Evolutionary conservation across 2,113 vertebrate genomes (phyloP), one percentile per base, ranked within the genome.

Genomic region (Hepsetus odoe): DNA sequence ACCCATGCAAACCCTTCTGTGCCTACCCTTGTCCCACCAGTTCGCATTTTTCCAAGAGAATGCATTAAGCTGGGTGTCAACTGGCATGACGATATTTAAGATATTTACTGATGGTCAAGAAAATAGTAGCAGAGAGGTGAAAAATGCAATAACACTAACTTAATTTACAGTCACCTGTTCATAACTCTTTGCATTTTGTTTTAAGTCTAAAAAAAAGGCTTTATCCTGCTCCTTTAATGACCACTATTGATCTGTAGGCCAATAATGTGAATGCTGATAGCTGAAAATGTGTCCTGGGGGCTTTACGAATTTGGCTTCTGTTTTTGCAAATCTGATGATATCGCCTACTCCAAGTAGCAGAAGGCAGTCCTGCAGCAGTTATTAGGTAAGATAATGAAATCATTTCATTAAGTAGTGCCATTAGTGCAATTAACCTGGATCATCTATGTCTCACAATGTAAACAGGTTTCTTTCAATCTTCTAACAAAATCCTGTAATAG

Each of bases 21-120:
- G 68, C 72, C 55, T 69, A 56, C 69, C 79, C 32, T 73, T 56
- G 77, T 82, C 53, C 80, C 82, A 35, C 30, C 33, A 44, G 51
- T 20, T 69, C 30, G 32, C n/a, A 22, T 62, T 46, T 20, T 51
- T 11, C 0, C 18, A 24, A 9, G 42, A n/a, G 24, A 20, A 30
- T 38, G 14, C 35, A 44, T 58, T 59, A 20, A 20, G 14, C 13
- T 58, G 26, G 9, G 18, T 40, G 30, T n/a, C 55, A n/a, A 56
- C 24, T 6, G 2, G 24, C 12, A 32, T 22, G 51, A 24, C 20
- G 13, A 30, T 8, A 71, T 53, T 55, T 24, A 72, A 72, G 1
- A 56, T 40, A 4, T 38, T 16, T 16, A 35, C 42, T 51, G n/a
- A 4, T 38, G 35, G 11, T 8, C 1, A 5, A 2, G n/a, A 24